Evolutionary conservation across 2,888 invertebrate genomes (phyloP), one percentile per base, ranked within the genome.

Genomic region (Gymnosoma rotundatum): DNA sequence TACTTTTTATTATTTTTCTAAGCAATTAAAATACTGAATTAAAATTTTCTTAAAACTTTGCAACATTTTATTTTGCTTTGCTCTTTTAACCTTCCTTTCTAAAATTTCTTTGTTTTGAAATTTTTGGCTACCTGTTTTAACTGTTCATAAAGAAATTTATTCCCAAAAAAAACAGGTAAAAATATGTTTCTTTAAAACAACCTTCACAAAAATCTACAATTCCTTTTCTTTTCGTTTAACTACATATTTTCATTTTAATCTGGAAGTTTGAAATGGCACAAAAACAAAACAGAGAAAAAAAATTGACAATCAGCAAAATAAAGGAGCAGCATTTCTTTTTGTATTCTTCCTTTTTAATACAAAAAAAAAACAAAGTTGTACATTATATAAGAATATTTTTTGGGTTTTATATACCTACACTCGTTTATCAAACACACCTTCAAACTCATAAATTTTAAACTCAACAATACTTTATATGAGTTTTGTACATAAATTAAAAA

Each of bases 161-260:
- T 52, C 18, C 18, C 50, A 9, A 52, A n/a, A n/a, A 50, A 52
- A 52, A 52, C 50, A 52, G 18, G 50, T 18, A 67, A 60, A 52
- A 32, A 52, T 36, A 61, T 73, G 3, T 61, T 48, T 9, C 9
- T 63, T 38, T 63, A 20, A 20, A 76, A 69, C 69, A 83, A 83
- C 84, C 81, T 84, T 84, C 84, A 84, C 70, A 78, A 78, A 84
- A 78, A 84, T 78, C 81, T 78, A 61, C 50, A 76, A 76, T 83
- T 78, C 84, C 67, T 74, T 81, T 72, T 73, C 67, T 74, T 73
- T 67, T 76, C 81, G 32, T 78, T 81, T 69, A 56, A 58, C 58
- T 36, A 36, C 32, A 36, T 48, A 42, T 60, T 69, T 83, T 58
- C 18, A 54, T n/a, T 32, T 5, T 21, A 20, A 60, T 73, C 36